Evolutionary conservation across 2,113 vertebrate genomes (phyloP).

Genomic region (Psilopsiagon aurifrons): DNA sequence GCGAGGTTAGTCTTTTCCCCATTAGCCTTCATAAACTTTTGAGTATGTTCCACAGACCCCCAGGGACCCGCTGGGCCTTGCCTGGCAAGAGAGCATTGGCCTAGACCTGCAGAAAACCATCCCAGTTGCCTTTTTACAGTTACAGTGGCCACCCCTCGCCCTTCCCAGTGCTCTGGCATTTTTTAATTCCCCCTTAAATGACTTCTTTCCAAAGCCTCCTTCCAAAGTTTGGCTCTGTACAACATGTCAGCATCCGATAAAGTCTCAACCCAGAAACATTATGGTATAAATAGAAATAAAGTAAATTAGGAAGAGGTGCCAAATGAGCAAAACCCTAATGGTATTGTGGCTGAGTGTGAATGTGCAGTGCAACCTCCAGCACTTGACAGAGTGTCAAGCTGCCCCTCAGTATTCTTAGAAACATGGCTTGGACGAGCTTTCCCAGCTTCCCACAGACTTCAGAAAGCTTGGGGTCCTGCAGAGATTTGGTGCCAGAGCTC

Average conservation of each 20-base stretch:
- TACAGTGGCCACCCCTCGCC: not conserved
- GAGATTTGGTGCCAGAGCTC: slow-evolving; percentile 5
- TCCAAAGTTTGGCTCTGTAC: not conserved
- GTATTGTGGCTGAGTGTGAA: not conserved
- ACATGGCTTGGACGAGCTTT: not conserved
- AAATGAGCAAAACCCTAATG: slow-evolving; percentile 30
- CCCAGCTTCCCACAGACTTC: not conserved
- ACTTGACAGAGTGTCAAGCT: not conserved
- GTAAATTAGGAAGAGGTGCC: slow-evolving; percentile 45
- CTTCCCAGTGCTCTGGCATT: not conserved
- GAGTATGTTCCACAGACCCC: not conserved
- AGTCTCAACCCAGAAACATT: slow-evolving; percentile 24
- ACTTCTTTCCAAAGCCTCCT: not conserved
- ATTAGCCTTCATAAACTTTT: not conserved
- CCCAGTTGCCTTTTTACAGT: not conserved
- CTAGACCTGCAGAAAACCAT: not conserved
- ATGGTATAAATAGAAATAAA: slow-evolving; percentile 46
- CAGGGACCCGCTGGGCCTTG: not conserved
- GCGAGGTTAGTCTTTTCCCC: not conserved
- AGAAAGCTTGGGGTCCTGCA: not conserved
- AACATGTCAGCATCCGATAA: not conserved
- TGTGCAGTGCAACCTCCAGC: slow-evolving; percentile 7
- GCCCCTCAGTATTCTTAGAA: not conserved
- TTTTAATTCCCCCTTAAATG: not conserved
- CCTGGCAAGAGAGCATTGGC: not conserved